Conservation (phyloP, 1,140 invertebrate genomes). For the Andricus grossulariae region DNA sequence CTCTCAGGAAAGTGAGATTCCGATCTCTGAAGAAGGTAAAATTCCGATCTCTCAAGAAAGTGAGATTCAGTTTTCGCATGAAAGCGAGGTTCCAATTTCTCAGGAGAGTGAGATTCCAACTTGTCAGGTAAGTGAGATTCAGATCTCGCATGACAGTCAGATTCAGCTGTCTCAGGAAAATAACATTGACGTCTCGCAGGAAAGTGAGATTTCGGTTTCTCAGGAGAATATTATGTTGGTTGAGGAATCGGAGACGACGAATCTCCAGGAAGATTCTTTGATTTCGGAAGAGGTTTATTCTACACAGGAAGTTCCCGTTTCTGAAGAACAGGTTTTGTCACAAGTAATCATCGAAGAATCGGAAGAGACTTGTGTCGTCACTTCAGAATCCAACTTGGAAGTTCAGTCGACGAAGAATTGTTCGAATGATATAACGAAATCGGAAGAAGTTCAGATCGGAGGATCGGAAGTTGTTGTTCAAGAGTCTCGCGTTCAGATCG, state of each 20-base stretch:
- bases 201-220: slow-evolving; percentile 34
- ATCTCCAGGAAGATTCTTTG: slow-evolving; percentile 20
- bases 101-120: slow-evolving; percentile 37
- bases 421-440: slow-evolving; percentile 45
- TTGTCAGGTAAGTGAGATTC: neutral
- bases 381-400: slow-evolving; percentile 48
- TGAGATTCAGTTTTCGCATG: slow-evolving; percentile 36
- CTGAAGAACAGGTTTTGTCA: slow-evolving; percentile 35
- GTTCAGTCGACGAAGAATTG: slow-evolving; percentile 42
- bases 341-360: slow-evolving; percentile 33
- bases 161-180: slow-evolving; percentile 28
- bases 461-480: neutral
- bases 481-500: neutral
- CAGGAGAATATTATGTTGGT: slow-evolving; percentile 31
- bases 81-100: too few species aligned
- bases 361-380: slow-evolving; percentile 49
- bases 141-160: slow-evolving; percentile 32
- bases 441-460: slow-evolving; percentile 36
- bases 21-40: slow-evolving; percentile 11
- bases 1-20: slow-evolving; percentile 37
- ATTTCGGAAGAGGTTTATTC: slow-evolving; percentile 42
- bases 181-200: neutral
- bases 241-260: slow-evolving; percentile 29
- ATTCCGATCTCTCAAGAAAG: slow-evolving; percentile 17
- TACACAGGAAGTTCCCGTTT: slow-evolving; percentile 44